Base-by-base conservation (phyloP, 2,888 invertebrate genomes). In the Serripes groenlandicus region DNA sequence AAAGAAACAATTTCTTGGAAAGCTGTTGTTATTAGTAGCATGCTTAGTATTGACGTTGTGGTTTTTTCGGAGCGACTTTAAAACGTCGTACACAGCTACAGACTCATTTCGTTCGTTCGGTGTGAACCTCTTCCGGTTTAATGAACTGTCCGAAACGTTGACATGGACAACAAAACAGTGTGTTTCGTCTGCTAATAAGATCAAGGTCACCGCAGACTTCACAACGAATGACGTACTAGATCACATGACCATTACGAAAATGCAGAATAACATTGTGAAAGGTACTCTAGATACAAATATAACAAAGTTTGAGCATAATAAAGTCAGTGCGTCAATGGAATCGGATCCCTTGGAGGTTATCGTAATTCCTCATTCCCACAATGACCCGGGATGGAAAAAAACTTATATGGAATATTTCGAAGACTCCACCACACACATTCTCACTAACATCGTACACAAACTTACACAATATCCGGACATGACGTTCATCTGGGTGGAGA, bases 331-430 rank as follows among this genome's bases (percentile, higher is more conserved):
- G 62, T 64, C 0, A 21, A 18, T 52, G 1, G 35, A 68, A 49
- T 52, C n/a, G 32, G 85, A 86, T 58, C 83, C 85, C 1, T 68
- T 90, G 3, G 78, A 84, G 28, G 75, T 90, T 1, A 85, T 98
- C 81, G 96, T 99, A 52, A 97, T 98, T 11, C 98, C 98, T 0
- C 98, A 98, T 94, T 98, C 98, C 0, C 99, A 99, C 95, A 98
- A 98, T 93, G 99, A 99, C 95, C 99, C 99, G 0, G 99, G 99
- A 77, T 99, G 99, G 99, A 95, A 99, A 92, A 97, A 97, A 95
- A 99, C 99, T 0, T 98, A 98, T 95, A 98, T 98, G 91, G 97
- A 97, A 92, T 99, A 99, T 94, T 99, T 98, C 94, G 97, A 97
- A 94, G 96, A 91, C 28, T 91, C 93, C 77, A 94, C 98, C 0